Base-by-base conservation (phyloP, 2,797 vertebrate species). In the Manis pentadactyla region DNA sequence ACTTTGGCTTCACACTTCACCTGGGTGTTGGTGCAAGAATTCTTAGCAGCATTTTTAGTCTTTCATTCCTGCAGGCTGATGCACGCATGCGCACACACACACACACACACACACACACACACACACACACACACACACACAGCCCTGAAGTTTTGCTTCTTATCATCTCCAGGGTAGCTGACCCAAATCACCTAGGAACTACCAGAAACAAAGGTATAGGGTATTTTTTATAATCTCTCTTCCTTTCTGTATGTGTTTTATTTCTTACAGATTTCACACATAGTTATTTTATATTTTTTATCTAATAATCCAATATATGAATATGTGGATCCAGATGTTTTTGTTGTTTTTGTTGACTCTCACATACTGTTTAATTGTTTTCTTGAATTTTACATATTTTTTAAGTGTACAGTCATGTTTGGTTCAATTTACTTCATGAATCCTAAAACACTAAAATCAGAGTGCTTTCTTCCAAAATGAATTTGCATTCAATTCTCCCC, bases 381-480 rank as follows among this genome's bases (percentile, higher is more conserved):
- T 90, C 61, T 90, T 89, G 34, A 93, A 63, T 69, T 74, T 93
- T 39, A 81, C 11, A 13, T 59, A 75, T 61, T 69, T 74, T 91
- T 55, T 4, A 64, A 34, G 29, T n/a, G 34, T 74, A 29, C 46
- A 55, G 59, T 95, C 79, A 39, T 90, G 34, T 69, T 91, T 91
- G 21, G 14, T 59, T 85, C 39, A 59, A 69, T 1, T 87, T 51
- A 57, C 17, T 46, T 39, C 49, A 27, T 34, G 19, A 15, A 77
- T 78, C 55, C 27, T 53, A 23, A 79, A 75, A 66, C 53, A 46
- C 8, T 91, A 88, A 61, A 66, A 81, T 88, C 19, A 94, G 25
- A 92, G 81, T 42, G 46, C 13, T 64, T 51, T 49, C 29, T 55
- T 71, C n/a, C 23, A 55, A 46, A 92, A 63, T 46, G 15, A 57